Evolutionary conservation across 2,113 vertebrate genomes (phyloP), one percentile per base, ranked within the genome.

Genomic region (Xenus cinereus): DNA sequence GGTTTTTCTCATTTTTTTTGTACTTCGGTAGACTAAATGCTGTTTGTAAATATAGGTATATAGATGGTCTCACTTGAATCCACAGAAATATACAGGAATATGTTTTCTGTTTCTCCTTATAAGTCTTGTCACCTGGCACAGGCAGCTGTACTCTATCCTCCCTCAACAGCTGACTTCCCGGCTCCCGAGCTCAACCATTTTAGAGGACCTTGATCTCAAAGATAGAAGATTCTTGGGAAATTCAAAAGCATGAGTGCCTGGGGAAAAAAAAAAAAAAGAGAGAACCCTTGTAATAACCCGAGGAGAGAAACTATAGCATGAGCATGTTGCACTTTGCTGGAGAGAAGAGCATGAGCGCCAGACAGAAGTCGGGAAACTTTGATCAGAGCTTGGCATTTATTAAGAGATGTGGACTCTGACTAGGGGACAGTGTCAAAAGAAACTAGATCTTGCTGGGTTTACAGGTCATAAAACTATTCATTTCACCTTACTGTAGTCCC

Each of bases 401-500:
- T 71, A 77, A 80, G 69, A 45, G 22, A 10, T 22, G 39, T 24
- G 69, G 39, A 33, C 60, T 89, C 57, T 48, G 66, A 26, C 89
- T 81, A 68, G 63, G 56, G 80, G 73, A 41, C 77, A 60, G 57
- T 71, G 74, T 93, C 27, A 82, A 73, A 89, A 39, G 76, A 92
- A 87, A 60, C 30, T 13, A 24, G 51, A 87, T 91, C 86, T 95
- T 75, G 24, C 68, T 84, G 64, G 43, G 69, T 73, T 92, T 93
- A 45, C 39, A 50, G 87, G 56, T 96, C 66, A 66, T 72, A 54
- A 84, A 92, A 56, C 73, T 91, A 51, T 89, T 93, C 27, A 56
- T 92, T 97, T 95, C 87, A 92, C 88, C 72, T 91, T 86, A 64
- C 84, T 91, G 77, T 84, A 60, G 78, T 79, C 71, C 78, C 14